These are phyloP conservation scores for Phoenicopterus ruber DNA, from an alignment of 2,113 vertebrate genomes.

Conservation along the genomic window DNA sequence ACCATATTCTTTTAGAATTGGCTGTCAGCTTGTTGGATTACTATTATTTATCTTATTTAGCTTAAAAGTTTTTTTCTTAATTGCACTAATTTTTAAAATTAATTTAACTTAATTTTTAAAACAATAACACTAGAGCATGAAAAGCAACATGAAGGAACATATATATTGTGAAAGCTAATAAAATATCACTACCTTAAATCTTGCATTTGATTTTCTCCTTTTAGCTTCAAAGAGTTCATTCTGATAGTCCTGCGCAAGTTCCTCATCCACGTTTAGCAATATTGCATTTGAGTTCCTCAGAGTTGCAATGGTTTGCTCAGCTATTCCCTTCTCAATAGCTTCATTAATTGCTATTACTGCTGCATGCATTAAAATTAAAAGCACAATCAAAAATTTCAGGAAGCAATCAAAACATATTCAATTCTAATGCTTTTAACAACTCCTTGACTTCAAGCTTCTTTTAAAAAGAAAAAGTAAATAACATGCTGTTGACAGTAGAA, in stretches of 20 bases:
- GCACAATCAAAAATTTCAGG: background rate
- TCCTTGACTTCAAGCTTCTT: too few relatives aligned
- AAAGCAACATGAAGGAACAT: background rate
- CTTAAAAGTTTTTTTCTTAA: background rate
- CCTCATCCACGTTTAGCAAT: conserved; percentile 79
- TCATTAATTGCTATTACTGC: conserved; percentile 97
- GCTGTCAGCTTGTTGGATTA: background rate
- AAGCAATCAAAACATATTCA: too few relatives aligned
- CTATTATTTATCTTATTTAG: background rate
- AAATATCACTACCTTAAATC: conserved; percentile 77
- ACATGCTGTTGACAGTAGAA: too few relatives aligned
- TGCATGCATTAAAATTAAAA: conserved; percentile 84
- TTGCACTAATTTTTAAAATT: background rate
- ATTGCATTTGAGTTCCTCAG: conserved; percentile 91
- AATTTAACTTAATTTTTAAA: background rate
- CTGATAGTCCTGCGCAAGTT: conserved; percentile 87
- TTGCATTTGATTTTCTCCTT: conserved; percentile 83
- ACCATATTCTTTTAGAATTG: background rate
- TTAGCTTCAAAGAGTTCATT: conserved; percentile 84
- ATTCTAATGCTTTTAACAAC: too few relatives aligned
- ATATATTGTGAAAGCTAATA: background rate
- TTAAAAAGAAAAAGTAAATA: too few relatives aligned
- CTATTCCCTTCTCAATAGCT: conserved; percentile 85
- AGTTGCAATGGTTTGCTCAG: conserved; percentile 82
- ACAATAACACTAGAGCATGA: background rate